Conservation (phyloP, 2,888 invertebrate genomes). For the Stenotaenia linearis region DNA sequence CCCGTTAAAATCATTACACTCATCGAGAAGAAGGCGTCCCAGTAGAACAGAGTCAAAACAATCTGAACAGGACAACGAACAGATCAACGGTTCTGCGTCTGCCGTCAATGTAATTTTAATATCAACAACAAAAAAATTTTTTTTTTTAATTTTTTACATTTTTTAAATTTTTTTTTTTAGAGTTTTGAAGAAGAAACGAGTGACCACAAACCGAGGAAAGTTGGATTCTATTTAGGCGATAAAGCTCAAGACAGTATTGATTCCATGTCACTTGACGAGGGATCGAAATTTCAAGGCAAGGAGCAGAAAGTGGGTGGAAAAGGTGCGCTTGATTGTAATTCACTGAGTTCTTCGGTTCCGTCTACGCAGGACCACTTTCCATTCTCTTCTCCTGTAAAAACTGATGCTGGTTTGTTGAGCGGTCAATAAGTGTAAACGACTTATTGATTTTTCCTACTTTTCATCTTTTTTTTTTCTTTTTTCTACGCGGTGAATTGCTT, state of each 20-base stretch:
- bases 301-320: not conserved
- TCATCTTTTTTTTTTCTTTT: not conserved
- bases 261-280: slow-evolving; percentile 13
- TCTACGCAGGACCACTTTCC: not conserved
- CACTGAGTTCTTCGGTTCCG: not conserved
- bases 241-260: slow-evolving; percentile 31
- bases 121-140: not conserved
- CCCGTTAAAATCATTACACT: slow-evolving; percentile 56
- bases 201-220: slow-evolving; percentile 15
- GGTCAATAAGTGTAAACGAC: not conserved
- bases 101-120: not conserved
- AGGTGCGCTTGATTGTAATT: not conserved
- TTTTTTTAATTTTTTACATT: slow-evolving; percentile 3
- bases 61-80: not conserved
- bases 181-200: not conserved
- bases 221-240: slow-evolving; percentile 36
- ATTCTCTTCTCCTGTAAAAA: not conserved
- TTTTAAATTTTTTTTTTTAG: not conserved
- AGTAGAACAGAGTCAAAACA: not conserved
- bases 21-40: slow-evolving; percentile 52
- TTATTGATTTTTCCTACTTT: not conserved
- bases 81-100: not conserved
- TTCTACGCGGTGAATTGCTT: not conserved
- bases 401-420: not conserved
- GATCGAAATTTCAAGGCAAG: not conserved